Percentiles rank a stretch among this genome's conserved stretches.
Evolutionary conservation across 2,888 invertebrate species (phyloP).

Genomic region (Drosophila meridionalis): DNA sequence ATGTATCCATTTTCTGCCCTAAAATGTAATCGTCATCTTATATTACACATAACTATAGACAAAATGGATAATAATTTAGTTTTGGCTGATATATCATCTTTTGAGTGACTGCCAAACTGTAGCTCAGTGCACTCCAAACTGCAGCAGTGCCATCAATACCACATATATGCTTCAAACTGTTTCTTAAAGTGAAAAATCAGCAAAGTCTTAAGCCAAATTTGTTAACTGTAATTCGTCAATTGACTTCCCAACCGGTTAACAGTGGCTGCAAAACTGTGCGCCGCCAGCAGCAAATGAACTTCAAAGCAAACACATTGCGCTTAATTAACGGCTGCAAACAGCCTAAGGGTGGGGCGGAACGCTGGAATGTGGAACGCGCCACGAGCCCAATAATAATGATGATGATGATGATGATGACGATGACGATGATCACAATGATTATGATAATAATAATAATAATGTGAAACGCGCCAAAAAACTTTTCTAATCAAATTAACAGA

Average conservation of each 20-base stretch:
- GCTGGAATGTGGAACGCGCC: constrained; percentile 8
- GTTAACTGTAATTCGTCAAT: not conserved
- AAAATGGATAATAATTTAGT: no score
- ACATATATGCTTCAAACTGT: not conserved
- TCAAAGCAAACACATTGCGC: constrained; percentile 2
- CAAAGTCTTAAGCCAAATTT: not conserved
- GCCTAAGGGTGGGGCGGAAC: not conserved
- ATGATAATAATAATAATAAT: not conserved
- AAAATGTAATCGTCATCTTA: no score
- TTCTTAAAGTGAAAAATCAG: not conserved
- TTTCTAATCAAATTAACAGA: constrained; percentile 83
- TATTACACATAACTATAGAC: no score
- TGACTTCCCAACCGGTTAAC: not conserved
- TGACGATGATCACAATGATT: not conserved
- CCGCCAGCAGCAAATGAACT: not conserved
- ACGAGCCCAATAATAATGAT: not conserved
- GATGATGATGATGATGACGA: not conserved
- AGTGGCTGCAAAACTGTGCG: not conserved
- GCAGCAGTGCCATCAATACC: not conserved
- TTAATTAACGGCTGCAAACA: constrained; percentile 5
- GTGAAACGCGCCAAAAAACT: constrained; percentile 51
- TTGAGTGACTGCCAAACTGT: no score
- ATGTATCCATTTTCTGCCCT: no score
- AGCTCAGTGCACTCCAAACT: not conserved
- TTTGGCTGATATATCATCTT: no score